phyloP scores from a whole-genome alignment of 2,797 vertebrate species.

The Lycodopsis pacificus region DNA sequence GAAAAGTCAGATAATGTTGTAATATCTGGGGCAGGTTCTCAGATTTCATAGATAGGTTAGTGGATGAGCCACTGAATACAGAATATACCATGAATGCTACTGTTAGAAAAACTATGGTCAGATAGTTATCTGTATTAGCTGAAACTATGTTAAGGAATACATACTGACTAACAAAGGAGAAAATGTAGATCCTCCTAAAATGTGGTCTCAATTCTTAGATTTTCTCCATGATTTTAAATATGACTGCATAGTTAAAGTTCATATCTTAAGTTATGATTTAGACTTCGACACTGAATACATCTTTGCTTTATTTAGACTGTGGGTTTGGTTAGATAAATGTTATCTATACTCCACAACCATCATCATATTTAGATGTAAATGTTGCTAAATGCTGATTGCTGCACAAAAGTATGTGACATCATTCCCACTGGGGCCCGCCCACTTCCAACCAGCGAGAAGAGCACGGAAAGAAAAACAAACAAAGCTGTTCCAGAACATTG shows the following conservation, averaged over 20 bases:
- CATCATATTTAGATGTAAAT: slow-evolving; percentile 9
- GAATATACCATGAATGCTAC: background rate
- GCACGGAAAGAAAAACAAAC: background rate
- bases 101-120: background rate
- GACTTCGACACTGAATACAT: background rate
- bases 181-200: slow-evolving; percentile 5
- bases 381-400: slow-evolving; percentile 20
- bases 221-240: background rate
- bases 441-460: background rate
- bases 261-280: background rate
- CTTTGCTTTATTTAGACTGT: background rate
- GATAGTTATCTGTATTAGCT: background rate
- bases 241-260: background rate
- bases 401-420: background rate
- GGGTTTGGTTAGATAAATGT: slow-evolving; percentile 10
- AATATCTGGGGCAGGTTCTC: background rate
- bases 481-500: background rate
- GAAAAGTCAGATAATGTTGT: background rate
- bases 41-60: background rate
- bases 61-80: slow-evolving; percentile 1
- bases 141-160: background rate
- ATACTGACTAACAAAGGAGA: background rate
- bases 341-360: background rate
- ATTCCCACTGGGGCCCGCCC: background rate
- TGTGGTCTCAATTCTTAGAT: background rate